phyloP scores from a whole-genome alignment of 2,888 invertebrate genomes.

The Apamea sordens region DNA sequence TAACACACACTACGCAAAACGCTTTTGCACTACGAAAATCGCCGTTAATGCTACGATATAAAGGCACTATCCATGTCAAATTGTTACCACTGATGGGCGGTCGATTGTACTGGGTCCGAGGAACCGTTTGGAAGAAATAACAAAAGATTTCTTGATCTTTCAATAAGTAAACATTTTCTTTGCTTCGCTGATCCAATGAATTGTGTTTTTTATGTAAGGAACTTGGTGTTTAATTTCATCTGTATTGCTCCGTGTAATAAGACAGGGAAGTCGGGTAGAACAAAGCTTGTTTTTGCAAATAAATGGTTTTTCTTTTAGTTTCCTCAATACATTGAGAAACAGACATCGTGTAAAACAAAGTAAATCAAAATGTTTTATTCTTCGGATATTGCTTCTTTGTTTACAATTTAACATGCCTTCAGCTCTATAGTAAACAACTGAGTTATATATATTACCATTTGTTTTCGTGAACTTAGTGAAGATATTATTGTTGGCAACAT shows the following conservation, averaged over 20 bases:
- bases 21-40: neutral
- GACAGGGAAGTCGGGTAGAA: neutral
- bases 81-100: neutral
- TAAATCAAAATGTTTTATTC: neutral
- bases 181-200: neutral
- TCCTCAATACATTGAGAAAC: too few relatives aligned
- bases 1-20: too few relatives aligned
- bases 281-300: neutral
- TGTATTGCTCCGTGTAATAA: neutral
- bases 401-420: neutral
- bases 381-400: neutral
- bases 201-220: neutral
- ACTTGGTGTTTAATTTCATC: neutral
- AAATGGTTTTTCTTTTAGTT: neutral
- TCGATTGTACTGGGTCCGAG: neutral
- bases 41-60: neutral
- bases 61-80: neutral
- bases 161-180: constrained; percentile 7
- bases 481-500: too few relatives aligned
- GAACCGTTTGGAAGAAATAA: neutral
- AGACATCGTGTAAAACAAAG: too few relatives aligned
- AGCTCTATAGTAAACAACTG: neutral
- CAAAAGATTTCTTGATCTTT: neutral
- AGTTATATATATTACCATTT: neutral
- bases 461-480: neutral